A percentile compares a stretch with the other conserved stretches of the same genome.
These are phyloP conservation scores for Stigmatopora argus DNA, from an alignment of 2,113 vertebrate species.

Conservation along the genomic window DNA sequence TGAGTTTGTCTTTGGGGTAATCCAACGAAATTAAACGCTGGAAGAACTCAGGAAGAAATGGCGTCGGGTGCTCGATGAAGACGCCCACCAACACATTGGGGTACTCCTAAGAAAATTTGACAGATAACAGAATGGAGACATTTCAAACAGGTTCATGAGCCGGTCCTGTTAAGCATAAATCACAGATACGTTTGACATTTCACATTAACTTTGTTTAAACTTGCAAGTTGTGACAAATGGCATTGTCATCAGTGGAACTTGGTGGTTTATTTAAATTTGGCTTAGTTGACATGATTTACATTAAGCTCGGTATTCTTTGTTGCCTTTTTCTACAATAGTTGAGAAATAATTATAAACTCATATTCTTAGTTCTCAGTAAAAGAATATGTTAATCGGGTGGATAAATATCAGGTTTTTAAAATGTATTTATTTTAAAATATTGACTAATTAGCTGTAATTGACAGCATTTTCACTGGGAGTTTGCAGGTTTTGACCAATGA, in stretches of 20 bases:
- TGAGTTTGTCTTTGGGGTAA: slow-evolving; percentile 85
- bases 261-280: not conserved
- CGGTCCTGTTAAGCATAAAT: slow-evolving; percentile 39
- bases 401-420: too few species aligned
- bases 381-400: too few species aligned
- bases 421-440: too few species aligned
- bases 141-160: slow-evolving; percentile 18
- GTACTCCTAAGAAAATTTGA: slow-evolving; percentile 74
- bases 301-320: not conserved
- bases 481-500: too few species aligned
- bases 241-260: not conserved
- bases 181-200: slow-evolving; percentile 26
- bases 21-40: slow-evolving; percentile 80
- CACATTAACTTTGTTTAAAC: slow-evolving; percentile 5
- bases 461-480: too few species aligned
- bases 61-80: slow-evolving; percentile 96
- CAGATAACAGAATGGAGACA: slow-evolving; percentile 13
- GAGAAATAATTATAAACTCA: too few species aligned
- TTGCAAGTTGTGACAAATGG: slow-evolving; percentile 2
- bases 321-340: not conserved
- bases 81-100: slow-evolving; percentile 84
- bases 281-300: not conserved
- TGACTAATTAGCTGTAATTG: too few species aligned
- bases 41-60: slow-evolving; percentile 93
- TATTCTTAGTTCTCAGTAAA: too few species aligned